Evolutionary conservation across 2,113 vertebrate genomes (phyloP).

Genomic region (Mungos mungo): DNA sequence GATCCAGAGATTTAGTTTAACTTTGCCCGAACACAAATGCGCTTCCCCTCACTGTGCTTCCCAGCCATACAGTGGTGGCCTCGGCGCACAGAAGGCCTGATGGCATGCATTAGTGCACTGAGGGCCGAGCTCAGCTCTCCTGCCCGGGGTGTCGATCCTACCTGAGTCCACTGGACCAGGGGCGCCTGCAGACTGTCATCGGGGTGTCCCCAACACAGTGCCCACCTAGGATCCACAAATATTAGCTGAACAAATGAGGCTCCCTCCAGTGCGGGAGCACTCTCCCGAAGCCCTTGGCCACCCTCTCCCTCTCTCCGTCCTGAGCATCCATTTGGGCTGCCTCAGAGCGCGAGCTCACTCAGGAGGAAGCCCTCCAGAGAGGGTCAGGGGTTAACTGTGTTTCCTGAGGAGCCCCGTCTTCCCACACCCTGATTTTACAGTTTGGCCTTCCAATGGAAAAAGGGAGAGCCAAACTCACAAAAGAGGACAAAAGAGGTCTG

Average conservation of each 20-base stretch:
- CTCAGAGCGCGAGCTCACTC: not conserved
- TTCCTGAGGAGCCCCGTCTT: not conserved
- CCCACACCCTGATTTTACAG: not conserved
- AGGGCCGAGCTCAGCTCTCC: not conserved
- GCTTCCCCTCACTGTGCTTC: not conserved
- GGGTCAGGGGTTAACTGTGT: not conserved
- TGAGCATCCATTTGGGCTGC: not conserved
- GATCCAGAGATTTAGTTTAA: conserved; percentile 41
- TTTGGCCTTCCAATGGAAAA: not conserved
- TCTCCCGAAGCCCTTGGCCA: not conserved
- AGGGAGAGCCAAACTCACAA: not conserved
- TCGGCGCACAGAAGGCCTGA: not conserved
- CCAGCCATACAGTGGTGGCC: not conserved
- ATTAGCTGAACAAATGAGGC: not conserved
- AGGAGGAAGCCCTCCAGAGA: not conserved
- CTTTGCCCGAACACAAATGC: conserved; percentile 28
- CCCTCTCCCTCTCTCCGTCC: not conserved
- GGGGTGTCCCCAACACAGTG: not conserved
- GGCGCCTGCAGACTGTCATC: not conserved
- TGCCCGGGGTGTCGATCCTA: not conserved
- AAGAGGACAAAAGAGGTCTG: not conserved
- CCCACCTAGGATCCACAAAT: not conserved
- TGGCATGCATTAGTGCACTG: rapidly evolving
- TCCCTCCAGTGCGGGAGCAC: not conserved
- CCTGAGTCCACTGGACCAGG: not conserved